A percentile compares a stretch with the other conserved stretches of the same genome.
phyloP scores from a whole-genome alignment of 2,797 vertebrate species.

The Chaenodraco wilsoni region DNA sequence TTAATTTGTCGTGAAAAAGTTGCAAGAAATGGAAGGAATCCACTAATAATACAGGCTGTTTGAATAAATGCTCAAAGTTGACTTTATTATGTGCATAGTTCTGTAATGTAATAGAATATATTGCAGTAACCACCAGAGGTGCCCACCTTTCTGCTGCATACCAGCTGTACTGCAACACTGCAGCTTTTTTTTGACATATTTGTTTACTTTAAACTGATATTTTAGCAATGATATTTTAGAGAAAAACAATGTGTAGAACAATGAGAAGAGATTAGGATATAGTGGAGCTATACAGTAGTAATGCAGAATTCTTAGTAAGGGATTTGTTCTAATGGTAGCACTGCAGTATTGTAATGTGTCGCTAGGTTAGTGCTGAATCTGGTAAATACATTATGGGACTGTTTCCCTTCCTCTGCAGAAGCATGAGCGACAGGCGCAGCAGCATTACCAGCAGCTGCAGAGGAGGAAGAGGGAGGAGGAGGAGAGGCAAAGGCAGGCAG shows the following conservation, averaged over 20 bases:
- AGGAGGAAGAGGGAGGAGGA: constrained; percentile 95
- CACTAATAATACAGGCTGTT: background rate
- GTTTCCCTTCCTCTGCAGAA: constrained; percentile 83
- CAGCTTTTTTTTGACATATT: constrained; percentile 22
- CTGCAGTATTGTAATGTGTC: constrained; percentile 48
- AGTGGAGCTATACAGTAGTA: constrained; percentile 9
- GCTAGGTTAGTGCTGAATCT: constrained; percentile 57
- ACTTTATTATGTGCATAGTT: constrained; percentile 2
- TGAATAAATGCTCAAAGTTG: background rate
- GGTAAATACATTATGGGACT: constrained; percentile 33
- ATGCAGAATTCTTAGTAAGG: constrained; percentile 26
- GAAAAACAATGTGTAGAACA: constrained; percentile 4
- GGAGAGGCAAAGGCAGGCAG: constrained; percentile 93
- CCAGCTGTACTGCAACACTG: constrained; percentile 18
- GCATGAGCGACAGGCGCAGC: constrained; percentile 96
- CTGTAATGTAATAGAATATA: constrained; percentile 8
- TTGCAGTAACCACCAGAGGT: background rate
- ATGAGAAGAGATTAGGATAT: background rate
- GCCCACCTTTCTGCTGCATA: constrained; percentile 9
- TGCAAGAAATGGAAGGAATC: constrained; percentile 1
- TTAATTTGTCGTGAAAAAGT: background rate
- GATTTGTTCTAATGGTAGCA: constrained; percentile 25
- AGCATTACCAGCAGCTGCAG: constrained; percentile 96
- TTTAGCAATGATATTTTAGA: background rate
- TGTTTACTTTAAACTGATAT: constrained; percentile 13